A percentile compares a stretch with the other conserved stretches of the same genome.
phyloP scores from a whole-genome alignment of 64 coral and sea anemone species.

The Hydrozoanthus tunicans region DNA sequence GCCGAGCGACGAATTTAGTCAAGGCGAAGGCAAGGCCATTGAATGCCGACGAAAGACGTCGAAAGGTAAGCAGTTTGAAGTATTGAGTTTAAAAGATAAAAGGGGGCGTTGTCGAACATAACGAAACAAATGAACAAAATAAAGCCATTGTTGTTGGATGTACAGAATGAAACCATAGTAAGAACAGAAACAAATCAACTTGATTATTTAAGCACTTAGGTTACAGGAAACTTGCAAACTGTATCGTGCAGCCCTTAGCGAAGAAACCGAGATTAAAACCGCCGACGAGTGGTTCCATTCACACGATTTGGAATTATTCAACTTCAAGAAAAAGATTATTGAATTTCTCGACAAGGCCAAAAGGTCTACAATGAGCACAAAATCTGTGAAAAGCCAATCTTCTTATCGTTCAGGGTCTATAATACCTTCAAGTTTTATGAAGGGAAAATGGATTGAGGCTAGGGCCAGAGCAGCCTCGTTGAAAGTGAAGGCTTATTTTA shows the following conservation, averaged over 20 bases:
- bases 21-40: too few species aligned
- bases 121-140: conserved; percentile 74
- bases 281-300: conserved; percentile 61
- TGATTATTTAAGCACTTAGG: conserved; percentile 42
- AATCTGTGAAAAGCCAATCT: neutral
- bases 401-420: conserved; percentile 23
- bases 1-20: too few species aligned
- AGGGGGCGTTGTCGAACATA: conserved; percentile 57
- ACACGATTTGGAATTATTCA: conserved; percentile 61
- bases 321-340: conserved; percentile 64
- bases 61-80: conserved; percentile 68
- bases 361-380: neutral
- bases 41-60: neutral
- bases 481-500: conserved; percentile 20
- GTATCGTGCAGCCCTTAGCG: conserved; percentile 42
- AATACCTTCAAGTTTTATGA: neutral
- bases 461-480: conserved; percentile 48
- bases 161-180: conserved; percentile 65
- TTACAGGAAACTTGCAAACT: conserved; percentile 49
- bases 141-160: conserved; percentile 41
- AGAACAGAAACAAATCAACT: conserved; percentile 53
- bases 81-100: conserved; percentile 60
- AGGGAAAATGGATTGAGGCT: neutral
- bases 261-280: conserved; percentile 36
- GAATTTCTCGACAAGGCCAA: conserved; percentile 60